These are phyloP conservation scores for Nannobrachium achirus DNA, from an alignment of 2,113 vertebrate genomes.

Conservation along the genomic window DNA sequence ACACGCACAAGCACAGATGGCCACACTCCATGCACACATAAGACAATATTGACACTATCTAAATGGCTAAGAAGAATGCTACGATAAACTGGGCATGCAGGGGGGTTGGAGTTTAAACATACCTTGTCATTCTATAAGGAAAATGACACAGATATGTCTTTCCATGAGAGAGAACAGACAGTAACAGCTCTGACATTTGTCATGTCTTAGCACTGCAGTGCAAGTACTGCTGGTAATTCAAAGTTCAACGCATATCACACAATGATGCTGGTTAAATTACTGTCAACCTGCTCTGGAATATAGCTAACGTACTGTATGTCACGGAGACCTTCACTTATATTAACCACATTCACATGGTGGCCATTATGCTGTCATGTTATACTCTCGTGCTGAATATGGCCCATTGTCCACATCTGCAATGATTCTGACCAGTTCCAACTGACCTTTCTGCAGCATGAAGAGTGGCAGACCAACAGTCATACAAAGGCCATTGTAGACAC, in stretches of 20 bases:
- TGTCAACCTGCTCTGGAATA: background rate
- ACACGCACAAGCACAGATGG: background rate
- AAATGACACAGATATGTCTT: constrained; percentile 2
- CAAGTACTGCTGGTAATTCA: background rate
- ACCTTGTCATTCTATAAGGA: background rate
- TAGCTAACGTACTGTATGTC: background rate
- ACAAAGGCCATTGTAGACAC: background rate
- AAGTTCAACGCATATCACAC: constrained; percentile 5
- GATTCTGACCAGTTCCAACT: constrained; percentile 4
- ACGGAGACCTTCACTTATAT: background rate
- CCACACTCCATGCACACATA: constrained; percentile 2
- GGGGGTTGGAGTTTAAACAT: constrained; percentile 6
- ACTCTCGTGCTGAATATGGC: no score
- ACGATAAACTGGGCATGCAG: background rate
- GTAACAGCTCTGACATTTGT: background rate
- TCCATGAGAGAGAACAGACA: constrained; percentile 1
- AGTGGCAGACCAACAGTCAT: background rate
- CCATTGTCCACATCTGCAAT: no score
- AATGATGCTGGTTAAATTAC: constrained; percentile 1
- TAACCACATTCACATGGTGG: background rate
- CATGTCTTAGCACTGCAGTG: background rate
- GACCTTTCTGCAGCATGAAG: constrained; percentile 21
- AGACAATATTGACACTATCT: background rate
- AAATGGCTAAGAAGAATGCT: background rate
- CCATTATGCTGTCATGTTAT: no score